Evolutionary conservation across 2,113 vertebrate genomes (phyloP).

Genomic region (Anolis carolinensis): DNA sequence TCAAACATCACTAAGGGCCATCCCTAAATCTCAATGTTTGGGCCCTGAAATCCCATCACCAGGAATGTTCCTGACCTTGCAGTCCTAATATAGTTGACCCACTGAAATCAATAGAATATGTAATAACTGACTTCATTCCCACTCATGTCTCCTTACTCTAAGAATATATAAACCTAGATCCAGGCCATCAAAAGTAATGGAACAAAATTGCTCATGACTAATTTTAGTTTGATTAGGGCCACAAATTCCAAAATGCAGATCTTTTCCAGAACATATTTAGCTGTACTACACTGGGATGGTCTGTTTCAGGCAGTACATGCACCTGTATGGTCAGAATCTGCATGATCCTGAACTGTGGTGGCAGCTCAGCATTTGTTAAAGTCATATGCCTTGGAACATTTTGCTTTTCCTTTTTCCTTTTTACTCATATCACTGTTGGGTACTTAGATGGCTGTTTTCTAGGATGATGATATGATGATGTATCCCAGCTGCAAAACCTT

Average conservation of each 20-base stretch:
- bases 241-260: not conserved
- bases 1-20: too few relatives aligned
- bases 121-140: not conserved
- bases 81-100: not conserved
- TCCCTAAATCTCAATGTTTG: too few relatives aligned
- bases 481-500: conserved; percentile 28
- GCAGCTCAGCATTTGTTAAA: not conserved
- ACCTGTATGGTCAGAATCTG: not conserved
- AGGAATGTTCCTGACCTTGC: too few relatives aligned
- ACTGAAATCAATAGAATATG: not conserved
- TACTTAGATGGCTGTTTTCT: not conserved
- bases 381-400: not conserved
- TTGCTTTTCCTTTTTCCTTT: not conserved
- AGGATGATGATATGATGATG: not conserved
- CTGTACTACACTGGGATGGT: not conserved
- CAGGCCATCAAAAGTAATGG: not conserved
- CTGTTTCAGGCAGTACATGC: not conserved
- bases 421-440: conserved; percentile 2
- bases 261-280: not conserved
- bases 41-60: too few relatives aligned
- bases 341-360: not conserved
- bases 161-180: not conserved
- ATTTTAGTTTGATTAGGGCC: not conserved
- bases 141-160: not conserved
- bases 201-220: not conserved